Evolutionary conservation across 2,797 vertebrate genomes (phyloP), one percentile per base, ranked within the genome.

Genomic region (Scomberomorus guttatus): DNA sequence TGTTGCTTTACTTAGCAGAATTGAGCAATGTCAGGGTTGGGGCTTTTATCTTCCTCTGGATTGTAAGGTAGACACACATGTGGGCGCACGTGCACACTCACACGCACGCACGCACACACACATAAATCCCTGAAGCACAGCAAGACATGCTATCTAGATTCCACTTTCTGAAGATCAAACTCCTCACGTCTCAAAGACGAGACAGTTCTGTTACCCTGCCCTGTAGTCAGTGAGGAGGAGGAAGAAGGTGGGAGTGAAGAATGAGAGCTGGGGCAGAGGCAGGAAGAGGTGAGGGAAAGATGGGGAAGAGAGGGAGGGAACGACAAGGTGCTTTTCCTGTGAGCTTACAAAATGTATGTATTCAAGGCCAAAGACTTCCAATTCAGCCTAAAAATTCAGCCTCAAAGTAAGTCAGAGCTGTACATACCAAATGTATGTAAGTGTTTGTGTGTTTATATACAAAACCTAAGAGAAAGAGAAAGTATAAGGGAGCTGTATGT

Each of bases 161-260:
- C 85, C 80, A 80, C 82, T 83, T 91, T 90, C 81, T 87, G 81
- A 90, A 91, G 90, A 93, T 94, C 92, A 93, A 92, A 89, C 90
- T 86, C 74, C 75, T 91, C 80, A 88, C 71, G 61, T 91, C 87
- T 94, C 88, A 89, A 90, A 93, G 88, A 89, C 68, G 34, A 91
- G 87, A 93, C 89, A 84, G 87, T 87, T 91, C 69, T 89, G 77
- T 89, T 81, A 74, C 68, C 82, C 78, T 87, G 87, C 90, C 86
- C 88, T 81, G 74, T 59, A 70, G 84, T 76, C 79, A 81, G 84
- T 32, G 42, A 90, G 84, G 75, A 90, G 76, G 87, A 87, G 80
- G 80, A 80, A 75, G 62, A 78, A 83, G 75, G 83, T 83, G 78
- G 86, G 82, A 84, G 83, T 78, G 39, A 82, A 77, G 72, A 81